phyloP scores from a whole-genome alignment of 2,888 invertebrate species.

The Perizoma affinitatum region DNA sequence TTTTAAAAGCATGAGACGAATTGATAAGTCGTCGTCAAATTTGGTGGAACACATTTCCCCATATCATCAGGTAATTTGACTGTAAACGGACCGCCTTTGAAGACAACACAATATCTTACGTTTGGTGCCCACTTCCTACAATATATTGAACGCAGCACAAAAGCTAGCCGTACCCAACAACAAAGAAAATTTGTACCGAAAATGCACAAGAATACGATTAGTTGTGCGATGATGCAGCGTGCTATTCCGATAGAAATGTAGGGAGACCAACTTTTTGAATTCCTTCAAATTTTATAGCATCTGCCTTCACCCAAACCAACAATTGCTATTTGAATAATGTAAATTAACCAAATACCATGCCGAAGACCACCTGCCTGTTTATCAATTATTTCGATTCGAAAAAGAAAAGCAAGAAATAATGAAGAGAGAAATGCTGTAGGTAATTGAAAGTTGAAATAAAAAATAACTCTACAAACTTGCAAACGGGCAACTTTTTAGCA shows the following conservation, averaged over 20 bases:
- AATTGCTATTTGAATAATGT: conserved; percentile 24
- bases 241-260: conserved; percentile 9
- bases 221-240: conserved; percentile 22
- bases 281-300: conserved; percentile 20
- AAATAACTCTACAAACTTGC: not conserved
- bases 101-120: conserved; percentile 56
- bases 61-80: conserved; percentile 43
- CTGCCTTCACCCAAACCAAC: conserved; percentile 16
- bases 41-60: conserved; percentile 40
- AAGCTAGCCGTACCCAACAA: conserved; percentile 59
- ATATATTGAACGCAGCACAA: conserved; percentile 65
- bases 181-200: conserved; percentile 61
- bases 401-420: not conserved
- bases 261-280: conserved; percentile 18
- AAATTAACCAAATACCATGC: conserved; percentile 19
- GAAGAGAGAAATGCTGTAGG: not conserved
- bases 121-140: conserved; percentile 56
- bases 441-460: not conserved
- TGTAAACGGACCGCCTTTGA: conserved; percentile 57
- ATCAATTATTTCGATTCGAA: conserved; percentile 23
- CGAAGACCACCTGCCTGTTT: conserved; percentile 47
- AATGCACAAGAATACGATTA: conserved; percentile 53
- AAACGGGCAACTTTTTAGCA: not conserved
- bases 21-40: conserved; percentile 46
- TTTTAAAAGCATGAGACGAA: conserved; percentile 46